Percentiles rank a stretch among this genome's conserved stretches.
phyloP scores from a whole-genome alignment of 2,113 vertebrate genomes.

The Gallinago jamesoni region DNA sequence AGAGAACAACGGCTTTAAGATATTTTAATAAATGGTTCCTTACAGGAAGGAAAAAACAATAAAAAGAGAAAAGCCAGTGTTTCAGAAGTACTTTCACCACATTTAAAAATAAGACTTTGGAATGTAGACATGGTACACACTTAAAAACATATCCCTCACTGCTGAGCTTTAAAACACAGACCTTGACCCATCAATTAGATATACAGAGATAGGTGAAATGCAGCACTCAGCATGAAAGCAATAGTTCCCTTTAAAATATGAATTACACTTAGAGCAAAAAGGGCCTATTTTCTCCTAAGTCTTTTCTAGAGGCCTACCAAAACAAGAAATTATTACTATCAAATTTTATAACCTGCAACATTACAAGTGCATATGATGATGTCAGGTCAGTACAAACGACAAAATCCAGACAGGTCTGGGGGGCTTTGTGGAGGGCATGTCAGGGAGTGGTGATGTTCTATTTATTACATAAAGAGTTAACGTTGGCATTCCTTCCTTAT shows the following conservation, averaged over 20 bases:
- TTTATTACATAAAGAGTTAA: background rate
- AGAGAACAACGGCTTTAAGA: background rate
- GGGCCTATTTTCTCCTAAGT: background rate
- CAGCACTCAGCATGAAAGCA: background rate
- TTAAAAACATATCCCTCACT: background rate
- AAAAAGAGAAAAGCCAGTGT: background rate
- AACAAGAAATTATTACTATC: background rate
- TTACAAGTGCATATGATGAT: background rate
- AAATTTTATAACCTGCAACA: background rate
- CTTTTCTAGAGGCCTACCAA: background rate
- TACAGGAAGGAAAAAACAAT: background rate
- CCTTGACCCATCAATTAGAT: constrained; percentile 4
- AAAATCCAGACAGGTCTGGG: background rate
- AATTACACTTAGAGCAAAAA: background rate
- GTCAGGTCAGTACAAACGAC: background rate
- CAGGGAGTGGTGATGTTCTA: background rate
- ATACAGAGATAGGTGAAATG: background rate
- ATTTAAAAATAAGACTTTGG: background rate
- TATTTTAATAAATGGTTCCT: background rate
- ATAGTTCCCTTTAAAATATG: background rate
- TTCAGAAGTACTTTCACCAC: background rate
- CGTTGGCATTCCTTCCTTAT: background rate
- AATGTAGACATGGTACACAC: background rate
- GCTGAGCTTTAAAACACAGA: background rate
- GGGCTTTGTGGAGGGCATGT: too few relatives aligned